Base-by-base conservation (phyloP, 2,888 invertebrate species). In the Amphipyra berbera region DNA sequence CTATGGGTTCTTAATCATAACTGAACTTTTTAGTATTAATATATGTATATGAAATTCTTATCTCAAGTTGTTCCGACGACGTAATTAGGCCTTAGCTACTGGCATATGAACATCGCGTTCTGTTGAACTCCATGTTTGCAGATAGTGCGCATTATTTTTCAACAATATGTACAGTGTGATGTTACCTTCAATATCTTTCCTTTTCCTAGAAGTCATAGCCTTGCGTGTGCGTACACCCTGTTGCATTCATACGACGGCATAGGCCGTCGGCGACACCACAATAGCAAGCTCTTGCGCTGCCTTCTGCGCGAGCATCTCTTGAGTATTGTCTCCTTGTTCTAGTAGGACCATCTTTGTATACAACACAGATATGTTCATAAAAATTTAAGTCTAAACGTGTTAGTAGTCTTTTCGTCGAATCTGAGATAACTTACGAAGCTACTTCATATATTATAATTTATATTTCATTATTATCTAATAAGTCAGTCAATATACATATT, bases 361-460 rank as follows among this genome's bases (percentile, higher is more conserved):
- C 91, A 87, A 90, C 88, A 89, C 88, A 91, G 94, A 95, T 95
- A 95, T 95, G 94, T 95, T 92, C 88, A 90, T 92, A 91, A 91
- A 93, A 90, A 86, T 90, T 93, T 90, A 89, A 93, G 86, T 93
- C 93, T 94, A 93, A 91, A 90, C 90, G 84, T 88, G 85, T 88
- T 88, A 83, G 87, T 93, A 95, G 94, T 94, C 94, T 95, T 94
- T 94, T 94, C 86, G 90, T 94, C 93, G 92, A 94, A 93, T 93
- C 91, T 92, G 92, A 93, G 92, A 94, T 93, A 93, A 88, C 93
- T 94, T 94, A 94, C 82, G 81, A 83, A 76, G 86, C 90, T 93
- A 93, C 90, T 87, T 86, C 83, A 90, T 91, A 91, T 90, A 91
- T 90, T 86, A 90, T 85, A 84, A 83, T 84, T 85, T 85, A 89